phyloP scores from a whole-genome alignment of 1,140 invertebrate species.

The Formica exsecta region DNA sequence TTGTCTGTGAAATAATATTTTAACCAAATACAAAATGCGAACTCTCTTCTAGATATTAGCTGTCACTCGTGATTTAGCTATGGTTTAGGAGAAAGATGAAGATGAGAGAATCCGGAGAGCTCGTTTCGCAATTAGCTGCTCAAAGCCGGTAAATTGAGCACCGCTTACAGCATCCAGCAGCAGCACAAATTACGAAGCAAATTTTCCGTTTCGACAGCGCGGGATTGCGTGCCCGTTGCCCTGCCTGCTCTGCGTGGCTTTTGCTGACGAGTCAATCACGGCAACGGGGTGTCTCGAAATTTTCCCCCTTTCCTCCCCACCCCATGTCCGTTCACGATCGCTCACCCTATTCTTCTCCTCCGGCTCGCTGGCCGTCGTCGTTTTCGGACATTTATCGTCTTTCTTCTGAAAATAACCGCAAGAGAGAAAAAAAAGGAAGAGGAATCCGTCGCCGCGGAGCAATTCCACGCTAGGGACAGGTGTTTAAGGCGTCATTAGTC shows the following conservation, averaged over 20 bases:
- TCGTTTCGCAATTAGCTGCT: conserved; percentile 55
- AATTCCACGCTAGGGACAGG: conserved; percentile 67
- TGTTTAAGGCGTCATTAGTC: conserved; percentile 72
- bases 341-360: conserved; percentile 5
- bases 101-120: conserved; percentile 13
- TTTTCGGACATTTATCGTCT: conserved; percentile 35
- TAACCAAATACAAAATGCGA: not conserved
- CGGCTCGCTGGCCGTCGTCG: not conserved
- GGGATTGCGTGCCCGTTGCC: conserved; percentile 65
- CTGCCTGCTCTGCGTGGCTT: conserved; percentile 47
- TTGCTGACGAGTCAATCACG: conserved; percentile 77
- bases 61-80: conserved; percentile 17
- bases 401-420: conserved; percentile 38
- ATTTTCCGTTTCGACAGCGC: conserved; percentile 54
- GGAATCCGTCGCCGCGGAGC: conserved; percentile 19
- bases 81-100: conserved; percentile 38
- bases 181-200: conserved; percentile 64
- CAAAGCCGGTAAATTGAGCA: conserved; percentile 58
- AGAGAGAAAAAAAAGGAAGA: conserved; percentile 45
- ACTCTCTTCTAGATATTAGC: not conserved
- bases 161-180: conserved; percentile 24
- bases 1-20: not conserved
- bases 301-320: conserved; percentile 6
- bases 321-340: conserved; percentile 1
- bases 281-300: conserved; percentile 66